Evolutionary conservation across 2,797 vertebrate species (phyloP), one percentile per base, ranked within the genome.

Genomic region (Coregonus sp.): DNA sequence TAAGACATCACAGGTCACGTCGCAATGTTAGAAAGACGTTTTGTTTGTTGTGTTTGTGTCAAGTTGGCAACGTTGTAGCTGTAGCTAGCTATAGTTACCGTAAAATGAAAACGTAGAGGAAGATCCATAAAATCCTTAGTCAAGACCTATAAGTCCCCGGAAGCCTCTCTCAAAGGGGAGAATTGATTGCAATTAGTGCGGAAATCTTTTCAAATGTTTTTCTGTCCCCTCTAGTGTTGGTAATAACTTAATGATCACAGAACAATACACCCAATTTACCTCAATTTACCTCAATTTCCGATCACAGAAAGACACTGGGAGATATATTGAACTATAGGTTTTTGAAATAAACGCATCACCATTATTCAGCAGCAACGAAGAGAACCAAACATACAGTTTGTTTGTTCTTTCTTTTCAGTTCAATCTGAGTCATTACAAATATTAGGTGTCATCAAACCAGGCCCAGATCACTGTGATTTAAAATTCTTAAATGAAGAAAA

Each of bases 231-330:
- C 89, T 85, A 85, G 92, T 90, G 91, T 90, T 84, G 89, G 85
- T 92, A 91, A 93, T 92, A 91, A 90, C 92, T 88, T 91, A 92
- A 93, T 91, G 90, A 91, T 90, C 84, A 81, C 87, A 81, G 88
- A 89, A 91, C 56, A 91, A 92, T 90, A 87, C 90, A 89, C 78
- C 89, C 85, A 91, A 90, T 93, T 93, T 92, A 14, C 91, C 90
- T 87, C 87, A 80, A 88, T 89, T 91, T 89, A 86, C 85, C 90
- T 90, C 78, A 91, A 92, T 93, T 93, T 93, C 88, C 92, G 85
- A 91, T 93, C 84, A 76, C 82, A 76, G 71, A 82, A 71, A 74
- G 75, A 80, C 77, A 86, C 33, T 29, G 82, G 16, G 31, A 63
- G 69, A 75, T 37, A 37, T 75, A 90, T 83, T 87, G 86, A 85